Conservation (phyloP, 1,140 invertebrate genomes). For the Heliconius eleuchia region DNA sequence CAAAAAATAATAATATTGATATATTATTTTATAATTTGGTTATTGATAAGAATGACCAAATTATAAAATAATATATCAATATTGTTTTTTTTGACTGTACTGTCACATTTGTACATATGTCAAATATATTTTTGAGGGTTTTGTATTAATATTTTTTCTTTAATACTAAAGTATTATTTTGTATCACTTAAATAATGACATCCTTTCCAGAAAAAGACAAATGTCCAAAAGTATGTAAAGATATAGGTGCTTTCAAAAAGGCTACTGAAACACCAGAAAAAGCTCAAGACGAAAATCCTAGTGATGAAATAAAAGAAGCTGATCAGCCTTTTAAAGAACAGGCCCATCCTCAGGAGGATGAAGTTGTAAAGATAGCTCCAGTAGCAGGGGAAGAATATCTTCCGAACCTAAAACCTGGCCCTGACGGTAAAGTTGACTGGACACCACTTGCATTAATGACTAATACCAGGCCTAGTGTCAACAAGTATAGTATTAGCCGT, state of each 20-base stretch:
- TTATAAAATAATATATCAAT: background rate
- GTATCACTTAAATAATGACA: slow-evolving; percentile 44
- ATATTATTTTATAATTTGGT: too few species aligned
- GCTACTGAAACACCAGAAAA: slow-evolving; percentile 53
- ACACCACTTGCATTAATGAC: slow-evolving; percentile 85
- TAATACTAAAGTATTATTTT: background rate
- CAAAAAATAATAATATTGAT: too few species aligned
- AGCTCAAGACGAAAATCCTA: slow-evolving; percentile 54
- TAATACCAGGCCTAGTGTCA: slow-evolving; percentile 86
- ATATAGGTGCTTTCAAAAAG: slow-evolving; percentile 71
- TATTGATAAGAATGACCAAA: too few species aligned
- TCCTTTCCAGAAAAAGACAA: slow-evolving; percentile 64
- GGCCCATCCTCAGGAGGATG: slow-evolving; percentile 25
- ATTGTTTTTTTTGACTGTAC: background rate
- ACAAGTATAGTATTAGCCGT: slow-evolving; percentile 87
- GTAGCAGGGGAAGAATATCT: slow-evolving; percentile 70
- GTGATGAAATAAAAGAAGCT: slow-evolving; percentile 41
- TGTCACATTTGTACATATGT: background rate
- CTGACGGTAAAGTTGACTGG: slow-evolving; percentile 86
- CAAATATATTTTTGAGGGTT: background rate
- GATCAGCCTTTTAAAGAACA: slow-evolving; percentile 22
- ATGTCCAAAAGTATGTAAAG: slow-evolving; percentile 65
- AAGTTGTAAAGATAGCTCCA: slow-evolving; percentile 28
- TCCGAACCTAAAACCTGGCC: slow-evolving; percentile 84
- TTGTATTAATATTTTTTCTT: slow-evolving; percentile 14